Percentiles rank a stretch among this genome's conserved stretches.
These are phyloP conservation scores for Gerris buenoi DNA, from an alignment of 1,140 invertebrate genomes.

Conservation along the genomic window DNA sequence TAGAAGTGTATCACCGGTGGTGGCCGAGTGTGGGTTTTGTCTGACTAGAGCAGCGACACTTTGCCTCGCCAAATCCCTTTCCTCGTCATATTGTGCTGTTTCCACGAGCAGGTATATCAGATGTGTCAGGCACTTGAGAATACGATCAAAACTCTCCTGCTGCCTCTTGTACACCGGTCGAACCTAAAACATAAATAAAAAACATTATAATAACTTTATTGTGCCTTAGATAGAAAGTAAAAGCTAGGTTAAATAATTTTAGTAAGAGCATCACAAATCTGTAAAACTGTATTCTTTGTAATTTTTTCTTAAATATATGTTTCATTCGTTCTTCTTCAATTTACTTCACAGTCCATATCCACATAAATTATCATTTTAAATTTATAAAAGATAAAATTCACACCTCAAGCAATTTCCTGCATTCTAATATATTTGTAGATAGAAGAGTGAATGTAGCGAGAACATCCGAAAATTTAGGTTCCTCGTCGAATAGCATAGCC, in stretches of 20 bases:
- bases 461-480: slow-evolving; percentile 54
- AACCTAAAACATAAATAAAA: slow-evolving; percentile 29
- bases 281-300: too few relatives aligned
- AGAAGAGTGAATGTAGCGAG: slow-evolving; percentile 51
- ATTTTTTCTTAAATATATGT: too few relatives aligned
- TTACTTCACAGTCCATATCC: too few relatives aligned
- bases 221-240: too few relatives aligned
- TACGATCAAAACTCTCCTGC: slow-evolving; percentile 65
- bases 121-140: slow-evolving; percentile 62
- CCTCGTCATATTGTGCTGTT: slow-evolving; percentile 38
- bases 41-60: slow-evolving; percentile 38
- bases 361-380: too few relatives aligned
- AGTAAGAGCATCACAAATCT: too few relatives aligned
- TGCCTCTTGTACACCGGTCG: slow-evolving; percentile 59
- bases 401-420: slow-evolving; percentile 42
- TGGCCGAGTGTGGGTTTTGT: slow-evolving; percentile 50
- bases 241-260: too few relatives aligned
- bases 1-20: slow-evolving; percentile 57
- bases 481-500: slow-evolving; percentile 23
- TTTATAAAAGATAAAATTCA: too few relatives aligned
- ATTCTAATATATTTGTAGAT: slow-evolving; percentile 40
- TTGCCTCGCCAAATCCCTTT: slow-evolving; percentile 30
- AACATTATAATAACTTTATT: too few relatives aligned
- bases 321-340: too few relatives aligned
- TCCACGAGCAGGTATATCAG: slow-evolving; percentile 57